A percentile compares a stretch with the other conserved stretches of the same genome.
Conservation (phyloP, 2,888 invertebrate species). For the Polietes domitor region DNA sequence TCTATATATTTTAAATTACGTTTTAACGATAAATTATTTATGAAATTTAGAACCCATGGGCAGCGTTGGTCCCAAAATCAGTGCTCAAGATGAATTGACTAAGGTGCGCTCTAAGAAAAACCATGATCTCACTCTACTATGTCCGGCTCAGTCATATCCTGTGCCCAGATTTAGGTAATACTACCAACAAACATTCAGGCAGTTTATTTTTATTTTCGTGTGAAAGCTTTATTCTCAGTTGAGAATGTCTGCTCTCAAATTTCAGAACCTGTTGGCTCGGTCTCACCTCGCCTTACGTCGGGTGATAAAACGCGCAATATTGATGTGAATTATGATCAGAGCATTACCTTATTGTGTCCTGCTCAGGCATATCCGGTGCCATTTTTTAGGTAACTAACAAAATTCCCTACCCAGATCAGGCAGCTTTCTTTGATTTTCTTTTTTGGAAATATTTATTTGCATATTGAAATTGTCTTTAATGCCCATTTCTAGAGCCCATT, state of each 20-base stretch:
- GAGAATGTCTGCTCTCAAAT: background rate
- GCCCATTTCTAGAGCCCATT: conserved; percentile 84
- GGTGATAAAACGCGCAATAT: conserved; percentile 82
- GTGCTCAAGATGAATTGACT: conserved; percentile 83
- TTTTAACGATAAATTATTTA: background rate
- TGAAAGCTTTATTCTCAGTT: conserved; percentile 14
- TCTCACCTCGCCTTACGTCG: conserved; percentile 86
- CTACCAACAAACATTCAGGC: conserved; percentile 60
- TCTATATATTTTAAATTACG: background rate
- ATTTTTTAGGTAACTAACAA: conserved; percentile 82
- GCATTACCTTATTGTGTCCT: conserved; percentile 83
- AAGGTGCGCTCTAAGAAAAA: conserved; percentile 71
- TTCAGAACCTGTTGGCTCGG: conserved; percentile 78
- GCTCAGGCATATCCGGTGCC: conserved; percentile 87
- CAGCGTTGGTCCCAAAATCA: conserved; percentile 84
- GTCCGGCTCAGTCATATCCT: conserved; percentile 86
- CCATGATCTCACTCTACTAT: conserved; percentile 81
- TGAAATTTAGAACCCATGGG: conserved; percentile 81
- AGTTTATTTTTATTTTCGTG: conserved; percentile 51
- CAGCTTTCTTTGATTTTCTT: conserved; percentile 63
- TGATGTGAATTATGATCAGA: conserved; percentile 69
- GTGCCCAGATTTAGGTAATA: conserved; percentile 84
- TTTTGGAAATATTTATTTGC: background rate
- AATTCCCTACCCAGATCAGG: conserved; percentile 36
- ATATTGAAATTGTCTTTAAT: too few relatives aligned